These are phyloP conservation scores for Cettia cetti DNA, from an alignment of 2,113 vertebrate species.

Conservation along the genomic window DNA sequence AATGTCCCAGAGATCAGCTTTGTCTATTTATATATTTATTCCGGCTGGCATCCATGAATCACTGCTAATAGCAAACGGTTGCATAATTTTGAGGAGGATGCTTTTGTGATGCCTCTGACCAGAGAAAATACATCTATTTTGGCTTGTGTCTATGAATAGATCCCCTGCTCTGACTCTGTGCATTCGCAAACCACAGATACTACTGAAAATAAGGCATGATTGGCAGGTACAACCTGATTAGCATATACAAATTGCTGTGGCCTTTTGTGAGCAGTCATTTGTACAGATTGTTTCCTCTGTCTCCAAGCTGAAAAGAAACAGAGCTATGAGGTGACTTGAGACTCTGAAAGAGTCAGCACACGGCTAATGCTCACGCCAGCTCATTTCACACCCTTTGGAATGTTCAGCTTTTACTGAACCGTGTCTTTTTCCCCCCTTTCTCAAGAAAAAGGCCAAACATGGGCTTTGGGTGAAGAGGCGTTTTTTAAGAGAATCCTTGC, in stretches of 20 bases:
- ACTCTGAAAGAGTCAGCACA: neutral
- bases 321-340: neutral
- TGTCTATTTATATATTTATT: constrained; percentile 26
- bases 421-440: neutral
- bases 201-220: constrained; percentile 22
- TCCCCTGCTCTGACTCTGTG: neutral
- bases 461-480: neutral
- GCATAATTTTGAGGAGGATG: constrained; percentile 23
- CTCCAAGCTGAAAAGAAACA: neutral
- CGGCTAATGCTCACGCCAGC: neutral
- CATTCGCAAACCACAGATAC: constrained; percentile 24
- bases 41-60: neutral
- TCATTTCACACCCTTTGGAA: constrained; percentile 10
- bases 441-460: neutral
- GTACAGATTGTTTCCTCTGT: constrained; percentile 28
- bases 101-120: constrained; percentile 32
- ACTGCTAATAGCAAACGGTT: constrained; percentile 17
- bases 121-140: constrained; percentile 27
- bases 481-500: neutral
- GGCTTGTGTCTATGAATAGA: constrained; percentile 17
- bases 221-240: constrained; percentile 15
- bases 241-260: constrained; percentile 18
- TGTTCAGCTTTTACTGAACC: neutral
- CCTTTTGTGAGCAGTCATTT: constrained; percentile 38
- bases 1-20: constrained; percentile 16